A percentile compares a stretch with the other conserved stretches of the same genome.
phyloP scores from a whole-genome alignment of 2,888 invertebrate species.

The Sminthurides aquaticus region DNA sequence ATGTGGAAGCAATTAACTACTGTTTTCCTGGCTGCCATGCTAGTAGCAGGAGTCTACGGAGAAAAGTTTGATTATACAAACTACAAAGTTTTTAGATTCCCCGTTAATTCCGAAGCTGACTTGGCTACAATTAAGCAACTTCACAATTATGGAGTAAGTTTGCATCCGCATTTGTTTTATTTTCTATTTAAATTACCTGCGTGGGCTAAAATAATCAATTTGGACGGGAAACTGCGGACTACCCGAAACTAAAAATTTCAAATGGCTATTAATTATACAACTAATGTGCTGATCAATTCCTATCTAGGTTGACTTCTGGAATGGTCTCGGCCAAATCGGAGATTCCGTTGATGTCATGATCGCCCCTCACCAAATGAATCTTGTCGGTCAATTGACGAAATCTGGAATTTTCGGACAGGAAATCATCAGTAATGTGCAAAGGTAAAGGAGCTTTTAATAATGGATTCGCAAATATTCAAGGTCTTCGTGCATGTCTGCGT shows the following conservation, averaged over 20 bases:
- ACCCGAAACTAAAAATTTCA: too few relatives aligned
- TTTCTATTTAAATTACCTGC: neutral
- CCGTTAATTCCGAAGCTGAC: neutral
- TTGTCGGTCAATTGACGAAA: constrained; percentile 22
- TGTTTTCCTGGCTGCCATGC: neutral
- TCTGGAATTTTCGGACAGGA: constrained; percentile 28
- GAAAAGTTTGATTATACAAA: neutral
- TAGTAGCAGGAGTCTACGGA: neutral
- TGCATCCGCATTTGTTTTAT: neutral
- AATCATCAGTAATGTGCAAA: constrained; percentile 33
- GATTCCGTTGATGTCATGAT: constrained; percentile 36
- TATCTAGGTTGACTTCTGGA: constrained; percentile 35
- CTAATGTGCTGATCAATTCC: too few relatives aligned
- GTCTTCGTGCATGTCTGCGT: neutral
- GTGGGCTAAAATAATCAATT: too few relatives aligned
- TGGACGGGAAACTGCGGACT: too few relatives aligned
- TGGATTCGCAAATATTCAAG: neutral
- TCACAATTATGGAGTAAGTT: constrained; percentile 6
- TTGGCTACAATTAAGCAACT: neutral
- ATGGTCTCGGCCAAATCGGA: constrained; percentile 27
- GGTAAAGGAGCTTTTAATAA: constrained; percentile 12
- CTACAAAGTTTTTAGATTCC: constrained; percentile 13
- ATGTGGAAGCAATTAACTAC: neutral
- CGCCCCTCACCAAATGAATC: constrained; percentile 31
- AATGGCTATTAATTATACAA: too few relatives aligned